phyloP scores from a whole-genome alignment of 2,797 vertebrate genomes.

The Labroides dimidiatus region DNA sequence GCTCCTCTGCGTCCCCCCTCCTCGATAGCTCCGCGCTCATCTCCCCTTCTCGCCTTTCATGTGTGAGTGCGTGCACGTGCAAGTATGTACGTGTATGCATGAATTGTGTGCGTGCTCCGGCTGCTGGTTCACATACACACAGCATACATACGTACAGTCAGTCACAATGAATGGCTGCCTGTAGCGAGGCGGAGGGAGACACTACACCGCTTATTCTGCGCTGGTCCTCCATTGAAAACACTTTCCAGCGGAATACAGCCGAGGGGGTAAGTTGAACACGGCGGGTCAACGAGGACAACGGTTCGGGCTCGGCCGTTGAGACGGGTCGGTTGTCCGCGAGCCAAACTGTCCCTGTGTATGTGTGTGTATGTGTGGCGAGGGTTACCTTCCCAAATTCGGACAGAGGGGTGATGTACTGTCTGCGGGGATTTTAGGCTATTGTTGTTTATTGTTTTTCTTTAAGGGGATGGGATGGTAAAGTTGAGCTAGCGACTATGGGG shows the following conservation, averaged over 20 bases:
- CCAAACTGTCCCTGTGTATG: conserved; percentile 9
- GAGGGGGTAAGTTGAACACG: conserved; percentile 78
- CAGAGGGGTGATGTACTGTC: conserved; percentile 9
- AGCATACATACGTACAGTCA: conserved; percentile 62
- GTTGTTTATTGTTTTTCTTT: conserved; percentile 59
- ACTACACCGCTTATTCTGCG: conserved; percentile 56
- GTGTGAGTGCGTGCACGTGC: conserved; percentile 60
- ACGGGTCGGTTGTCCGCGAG: conserved; percentile 41
- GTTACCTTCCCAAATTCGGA: conserved; percentile 23
- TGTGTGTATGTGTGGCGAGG: not conserved
- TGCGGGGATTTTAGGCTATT: conserved; percentile 46
- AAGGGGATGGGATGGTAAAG: conserved; percentile 68
- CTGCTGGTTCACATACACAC: conserved; percentile 54
- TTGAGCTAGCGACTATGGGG: conserved; percentile 77
- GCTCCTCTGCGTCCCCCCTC: conserved; percentile 22
- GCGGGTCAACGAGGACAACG: conserved; percentile 73
- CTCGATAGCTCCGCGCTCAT: conserved; percentile 85
- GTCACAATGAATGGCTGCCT: conserved; percentile 91
- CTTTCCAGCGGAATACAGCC: conserved; percentile 73
- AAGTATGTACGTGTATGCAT: conserved; percentile 52
- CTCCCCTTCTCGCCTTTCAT: conserved; percentile 77
- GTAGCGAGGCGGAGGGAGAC: conserved; percentile 83
- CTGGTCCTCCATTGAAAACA: conserved; percentile 73
- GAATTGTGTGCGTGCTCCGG: conserved; percentile 49
- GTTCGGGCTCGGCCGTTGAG: conserved; percentile 45